Evolutionary conservation across 2,113 vertebrate species (phyloP).

Genomic region (Mirza zaza): DNA sequence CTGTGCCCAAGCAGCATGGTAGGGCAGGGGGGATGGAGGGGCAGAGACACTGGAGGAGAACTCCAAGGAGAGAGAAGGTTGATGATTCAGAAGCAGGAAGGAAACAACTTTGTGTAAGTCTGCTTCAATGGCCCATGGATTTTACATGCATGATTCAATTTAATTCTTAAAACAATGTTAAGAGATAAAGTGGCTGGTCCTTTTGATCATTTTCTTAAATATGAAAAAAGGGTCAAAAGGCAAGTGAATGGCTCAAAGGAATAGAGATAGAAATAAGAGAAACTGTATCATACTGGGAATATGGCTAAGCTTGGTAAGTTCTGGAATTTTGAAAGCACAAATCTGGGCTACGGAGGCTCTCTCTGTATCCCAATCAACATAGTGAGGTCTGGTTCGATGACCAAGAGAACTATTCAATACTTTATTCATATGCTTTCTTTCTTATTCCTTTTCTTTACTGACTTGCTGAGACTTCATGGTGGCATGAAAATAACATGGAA

Average conservation of each 20-base stretch:
- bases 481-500: background rate
- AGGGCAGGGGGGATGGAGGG: background rate
- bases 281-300: fast-evolving
- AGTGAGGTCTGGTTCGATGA: background rate
- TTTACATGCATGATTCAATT: background rate
- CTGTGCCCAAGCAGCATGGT: background rate
- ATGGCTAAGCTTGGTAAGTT: background rate
- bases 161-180: background rate
- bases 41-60: background rate
- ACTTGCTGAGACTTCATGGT: background rate
- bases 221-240: background rate
- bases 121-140: background rate
- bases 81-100: background rate
- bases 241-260: background rate
- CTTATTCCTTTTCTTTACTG: background rate
- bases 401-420: background rate
- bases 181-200: background rate
- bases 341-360: background rate
- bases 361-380: background rate
- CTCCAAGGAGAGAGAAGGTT: background rate
- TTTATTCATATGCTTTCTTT: background rate
- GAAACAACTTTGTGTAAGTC: background rate
- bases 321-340: background rate
- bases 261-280: background rate
- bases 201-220: constrained; percentile 13